Evolutionary conservation across 2,888 invertebrate genomes (phyloP).

Genomic region (Drosophila seclusa): DNA sequence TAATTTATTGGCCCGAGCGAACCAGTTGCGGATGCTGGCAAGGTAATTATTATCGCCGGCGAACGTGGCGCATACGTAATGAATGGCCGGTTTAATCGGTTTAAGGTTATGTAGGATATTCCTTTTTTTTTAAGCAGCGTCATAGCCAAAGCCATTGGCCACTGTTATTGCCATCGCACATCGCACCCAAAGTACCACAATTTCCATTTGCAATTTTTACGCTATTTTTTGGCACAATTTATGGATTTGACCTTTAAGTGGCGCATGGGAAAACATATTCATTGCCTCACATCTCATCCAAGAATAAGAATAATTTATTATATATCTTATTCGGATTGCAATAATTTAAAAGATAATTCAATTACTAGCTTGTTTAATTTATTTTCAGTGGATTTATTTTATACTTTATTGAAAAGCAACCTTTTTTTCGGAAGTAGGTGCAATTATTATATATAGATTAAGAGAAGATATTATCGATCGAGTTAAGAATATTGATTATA

Average conservation of each 20-base stretch:
- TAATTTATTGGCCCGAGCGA: slow-evolving; percentile 61
- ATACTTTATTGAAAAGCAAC: background rate
- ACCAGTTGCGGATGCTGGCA: slow-evolving; percentile 42
- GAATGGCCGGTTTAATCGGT: slow-evolving; percentile 62
- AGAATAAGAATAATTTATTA: slow-evolving; percentile 27
- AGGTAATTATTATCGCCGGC: slow-evolving; percentile 75
- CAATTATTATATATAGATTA: background rate
- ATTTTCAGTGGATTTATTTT: background rate
- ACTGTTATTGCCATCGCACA: slow-evolving; percentile 1
- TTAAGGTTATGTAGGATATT: slow-evolving; percentile 61
- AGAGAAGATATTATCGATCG: background rate
- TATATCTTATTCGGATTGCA: slow-evolving; percentile 10
- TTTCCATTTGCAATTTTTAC: slow-evolving; percentile 30
- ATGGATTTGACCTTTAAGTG: slow-evolving; percentile 58
- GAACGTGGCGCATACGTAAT: slow-evolving; percentile 69
- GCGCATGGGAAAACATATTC: slow-evolving; percentile 32
- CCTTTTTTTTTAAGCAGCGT: slow-evolving; percentile 12
- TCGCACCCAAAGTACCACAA: slow-evolving; percentile 5
- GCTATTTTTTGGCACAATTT: slow-evolving; percentile 42
- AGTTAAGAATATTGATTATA: background rate
- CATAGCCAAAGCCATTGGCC: slow-evolving; percentile 7
- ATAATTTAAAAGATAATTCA: slow-evolving; percentile 18
- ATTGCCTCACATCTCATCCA: slow-evolving; percentile 33
- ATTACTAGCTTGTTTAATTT: slow-evolving; percentile 9
- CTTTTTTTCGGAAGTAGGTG: background rate